Evolutionary conservation across 2,113 vertebrate genomes (phyloP).

Genomic region (Antechinus stuartii): DNA sequence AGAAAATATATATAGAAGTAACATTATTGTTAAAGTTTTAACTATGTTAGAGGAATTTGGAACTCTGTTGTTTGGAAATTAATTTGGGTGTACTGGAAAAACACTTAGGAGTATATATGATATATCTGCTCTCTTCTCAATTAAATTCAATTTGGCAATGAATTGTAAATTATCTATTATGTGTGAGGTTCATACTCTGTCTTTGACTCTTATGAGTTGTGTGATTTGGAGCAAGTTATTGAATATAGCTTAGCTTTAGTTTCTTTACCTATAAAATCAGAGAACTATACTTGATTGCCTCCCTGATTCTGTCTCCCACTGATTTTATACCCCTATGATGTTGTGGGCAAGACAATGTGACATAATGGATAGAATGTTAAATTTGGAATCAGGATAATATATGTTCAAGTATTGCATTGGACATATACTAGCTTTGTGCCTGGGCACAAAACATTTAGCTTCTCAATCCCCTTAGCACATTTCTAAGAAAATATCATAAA

Average conservation of each 20-base stretch:
- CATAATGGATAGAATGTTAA: neutral
- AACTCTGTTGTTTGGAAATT: neutral
- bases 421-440: neutral
- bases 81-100: neutral
- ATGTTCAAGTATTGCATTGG: neutral
- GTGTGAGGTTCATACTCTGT: neutral
- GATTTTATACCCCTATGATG: neutral
- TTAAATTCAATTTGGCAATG: neutral
- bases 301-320: neutral
- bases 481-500: neutral
- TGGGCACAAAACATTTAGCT: neutral
- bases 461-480: no score
- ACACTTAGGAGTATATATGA: neutral
- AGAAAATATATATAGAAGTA: neutral
- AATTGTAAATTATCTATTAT: neutral
- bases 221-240: neutral
- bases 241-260: neutral
- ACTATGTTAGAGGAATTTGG: neutral
- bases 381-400: neutral
- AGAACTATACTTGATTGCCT: neutral
- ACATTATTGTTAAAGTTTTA: neutral
- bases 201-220: neutral
- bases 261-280: neutral
- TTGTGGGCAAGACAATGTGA: neutral
- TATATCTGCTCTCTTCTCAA: neutral